Evolutionary conservation across 2,113 vertebrate genomes (phyloP), one percentile per base, ranked within the genome.

Genomic region (Tichodroma muraria): DNA sequence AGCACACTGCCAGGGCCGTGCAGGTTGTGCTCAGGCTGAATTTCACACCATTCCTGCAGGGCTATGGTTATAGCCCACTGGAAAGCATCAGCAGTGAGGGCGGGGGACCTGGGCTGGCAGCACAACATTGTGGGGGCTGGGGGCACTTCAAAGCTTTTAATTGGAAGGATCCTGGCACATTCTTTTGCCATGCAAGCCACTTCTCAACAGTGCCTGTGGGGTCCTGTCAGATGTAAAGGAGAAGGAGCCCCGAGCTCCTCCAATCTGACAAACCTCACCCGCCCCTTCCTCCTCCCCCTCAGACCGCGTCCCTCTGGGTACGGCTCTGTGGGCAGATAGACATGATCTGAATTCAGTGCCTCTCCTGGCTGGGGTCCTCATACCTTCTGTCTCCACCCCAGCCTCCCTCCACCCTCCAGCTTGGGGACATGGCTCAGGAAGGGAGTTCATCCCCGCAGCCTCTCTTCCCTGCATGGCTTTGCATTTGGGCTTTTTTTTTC

Each of bases 341-440:
- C 85, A 95, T 84, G 85, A 96, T 93, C 80, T 80, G 85, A 95
- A 95, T 96, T 90, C 90, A 47, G 72, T 92, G 94, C 56, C 60
- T 83, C 88, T 90, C 72, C 83, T 1, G 9, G 80, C 83, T 25
- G 4, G 90, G 95, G 80, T 93, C 76, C 77, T 94, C 35, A 78
- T 78, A 60, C 56, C 85, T 95, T 66, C 78, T 90, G 7, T 44
- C 64, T 83, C 79, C 79, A 89, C 50, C 22, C 50, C 66, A 94
- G 77, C 80, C 76, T 91, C 69, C 61, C 77, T 84, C 78, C 3
- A 0, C 65, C 72, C 57, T 84, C 84, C 70, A 89, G 95, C 68
- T 2, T 64, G 49, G 93, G 85, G 81, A 88, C 88, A 75, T 0
- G 1, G 88, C 52, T 96, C 68, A 40, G 85, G 42, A 86, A 64